Conservation (phyloP, 2,797 vertebrate genomes). For the Alauda arvensis region DNA sequence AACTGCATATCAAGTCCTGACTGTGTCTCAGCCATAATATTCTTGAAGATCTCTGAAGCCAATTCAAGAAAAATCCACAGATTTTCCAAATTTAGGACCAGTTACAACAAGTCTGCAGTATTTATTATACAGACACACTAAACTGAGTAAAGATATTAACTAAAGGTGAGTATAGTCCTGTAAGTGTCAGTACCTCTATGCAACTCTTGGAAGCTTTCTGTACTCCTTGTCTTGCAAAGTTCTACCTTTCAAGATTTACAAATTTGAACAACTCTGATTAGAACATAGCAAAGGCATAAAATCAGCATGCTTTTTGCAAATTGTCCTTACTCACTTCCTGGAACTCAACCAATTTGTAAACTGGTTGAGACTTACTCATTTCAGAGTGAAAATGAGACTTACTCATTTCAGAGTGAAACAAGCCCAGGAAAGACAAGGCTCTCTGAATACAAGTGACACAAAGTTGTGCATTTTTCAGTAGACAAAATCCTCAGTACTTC, state of each 20-base stretch:
- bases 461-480: not conserved
- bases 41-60: not conserved
- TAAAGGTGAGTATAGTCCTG: not conserved
- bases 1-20: not conserved
- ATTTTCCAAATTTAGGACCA: not conserved
- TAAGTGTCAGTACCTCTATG: not conserved
- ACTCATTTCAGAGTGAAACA: not conserved
- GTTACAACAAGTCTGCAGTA: not conserved
- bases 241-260: not conserved
- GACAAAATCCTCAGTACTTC: not conserved
- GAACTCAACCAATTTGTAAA: not conserved
- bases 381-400: not conserved
- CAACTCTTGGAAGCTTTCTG: not conserved
- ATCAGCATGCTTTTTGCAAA: not conserved
- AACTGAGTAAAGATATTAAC: not conserved
- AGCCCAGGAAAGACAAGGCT: not conserved
- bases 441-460: not conserved
- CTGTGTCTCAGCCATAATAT: not conserved
- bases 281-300: not conserved
- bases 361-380: not conserved
- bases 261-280: not conserved
- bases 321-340: not conserved
- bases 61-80: not conserved
- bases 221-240: not conserved
- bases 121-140: not conserved